These are phyloP conservation scores for Matsumurasca onukii DNA, from an alignment of 1,140 invertebrate genomes.

Conservation along the genomic window DNA sequence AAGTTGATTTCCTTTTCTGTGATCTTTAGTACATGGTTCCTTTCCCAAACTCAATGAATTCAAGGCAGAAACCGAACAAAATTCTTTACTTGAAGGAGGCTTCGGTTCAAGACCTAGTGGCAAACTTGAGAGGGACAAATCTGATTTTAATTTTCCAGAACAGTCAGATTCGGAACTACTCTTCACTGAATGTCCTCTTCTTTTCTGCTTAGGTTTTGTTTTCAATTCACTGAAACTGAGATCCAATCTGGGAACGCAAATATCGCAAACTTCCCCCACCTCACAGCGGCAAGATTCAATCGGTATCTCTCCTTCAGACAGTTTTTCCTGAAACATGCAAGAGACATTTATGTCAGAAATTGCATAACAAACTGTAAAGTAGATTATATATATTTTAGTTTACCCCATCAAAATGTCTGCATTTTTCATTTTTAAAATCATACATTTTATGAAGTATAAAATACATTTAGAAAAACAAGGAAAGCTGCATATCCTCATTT, in stretches of 20 bases:
- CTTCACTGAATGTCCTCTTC: neutral
- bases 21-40: neutral
- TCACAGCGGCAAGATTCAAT: neutral
- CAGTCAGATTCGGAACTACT: neutral
- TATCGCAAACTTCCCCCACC: neutral
- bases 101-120: conserved; percentile 9
- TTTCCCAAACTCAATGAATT: neutral
- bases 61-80: neutral
- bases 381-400: no score
- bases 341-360: no score
- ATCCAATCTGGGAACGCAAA: neutral
- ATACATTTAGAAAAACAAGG: no score
- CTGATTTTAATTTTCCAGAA: neutral
- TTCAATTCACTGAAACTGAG: conserved; percentile 7
- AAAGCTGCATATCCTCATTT: no score
- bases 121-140: neutral
- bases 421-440: no score
- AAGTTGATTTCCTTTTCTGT: neutral
- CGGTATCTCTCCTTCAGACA: conserved; percentile 5
- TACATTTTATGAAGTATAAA: no score
- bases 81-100: neutral
- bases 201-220: neutral
- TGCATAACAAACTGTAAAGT: no score
- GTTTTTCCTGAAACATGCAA: conserved; percentile 7
- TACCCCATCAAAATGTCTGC: no score